Evolutionary conservation across 64 coral and sea anemone species (phyloP), one percentile per base, ranked within the genome.

Genomic region (Dendrophyllia cribrosa): DNA sequence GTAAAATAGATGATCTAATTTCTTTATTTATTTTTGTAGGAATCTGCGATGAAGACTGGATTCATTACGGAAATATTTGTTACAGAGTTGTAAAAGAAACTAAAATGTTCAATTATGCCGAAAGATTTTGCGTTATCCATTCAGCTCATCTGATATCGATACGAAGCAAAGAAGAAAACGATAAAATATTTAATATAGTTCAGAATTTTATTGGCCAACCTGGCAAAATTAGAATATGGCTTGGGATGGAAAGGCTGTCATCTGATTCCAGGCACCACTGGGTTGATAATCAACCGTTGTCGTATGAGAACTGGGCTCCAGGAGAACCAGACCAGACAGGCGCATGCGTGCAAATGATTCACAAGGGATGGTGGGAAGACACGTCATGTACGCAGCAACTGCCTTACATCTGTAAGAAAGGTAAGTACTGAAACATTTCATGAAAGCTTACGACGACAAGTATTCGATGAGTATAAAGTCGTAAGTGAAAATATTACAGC

Each of bases 271-370:
- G 85, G 7, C 68, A 94, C 20, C 92, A 97, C 2, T 97, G 95
- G 95, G 90, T 75, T 47, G 95, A 97, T 59, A 83, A 56, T 8
- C 91, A 74, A 69, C 66, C 70, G 12, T 12, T 97, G 53, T 34
- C 52, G 1, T 97, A 91, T 43, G 43, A 87, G 15, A 97, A 97
- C 83, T 97, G 92, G 92, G 90, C 79, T 9, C 49, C 79, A 58
- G 95, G 95, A 7, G 92, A 97, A 64, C 95, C 95, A 13, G 82
- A 97, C 69, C 24, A 52, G 20, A 80, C 90, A n/a, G 95, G 95
- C 60, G 95, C 95, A 94, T 97, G 95, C 88, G 95, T 91, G 17
- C 88, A 97, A 88, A 97, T 97, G 92, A 83, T 93, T 56, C 50
- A 75, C 7, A 80, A 91, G 21, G 95, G 95, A 58, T 70, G 89